Percentiles rank a stretch among this genome's conserved stretches.
These are phyloP conservation scores for Punctoribates punctum DNA, from an alignment of 2,888 invertebrate species.

Conservation along the genomic window DNA sequence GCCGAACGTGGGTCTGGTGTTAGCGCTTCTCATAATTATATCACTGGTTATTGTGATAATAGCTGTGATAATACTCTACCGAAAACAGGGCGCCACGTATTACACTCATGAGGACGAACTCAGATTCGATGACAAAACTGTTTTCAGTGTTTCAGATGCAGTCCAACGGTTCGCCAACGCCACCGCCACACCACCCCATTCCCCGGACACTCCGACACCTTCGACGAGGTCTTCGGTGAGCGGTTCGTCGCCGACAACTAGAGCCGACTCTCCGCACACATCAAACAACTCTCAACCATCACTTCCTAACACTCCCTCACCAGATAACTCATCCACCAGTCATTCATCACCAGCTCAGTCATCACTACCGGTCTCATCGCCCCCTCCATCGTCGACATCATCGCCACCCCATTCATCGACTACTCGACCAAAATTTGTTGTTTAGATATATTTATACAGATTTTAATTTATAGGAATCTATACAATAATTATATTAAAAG, in stretches of 20 bases:
- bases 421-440: constrained; percentile 14
- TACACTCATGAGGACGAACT: constrained; percentile 71
- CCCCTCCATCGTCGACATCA: constrained; percentile 4
- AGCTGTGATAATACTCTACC: constrained; percentile 63
- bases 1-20: constrained; percentile 56
- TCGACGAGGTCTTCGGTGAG: constrained; percentile 48
- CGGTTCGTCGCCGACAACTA: constrained; percentile 5
- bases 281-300: not conserved
- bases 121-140: constrained; percentile 26
- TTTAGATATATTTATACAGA: constrained; percentile 13
- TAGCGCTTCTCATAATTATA: constrained; percentile 58
- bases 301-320: constrained; percentile 10
- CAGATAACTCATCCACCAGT: not conserved
- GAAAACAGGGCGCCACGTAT: constrained; percentile 66
- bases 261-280: constrained; percentile 1
- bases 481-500: constrained; percentile 11
- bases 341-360: constrained; percentile 4
- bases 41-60: constrained; percentile 57
- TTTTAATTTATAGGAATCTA: not conserved
- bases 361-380: not conserved
- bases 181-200: constrained; percentile 35
- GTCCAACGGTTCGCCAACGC: constrained; percentile 41
- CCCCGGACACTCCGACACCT: constrained; percentile 42
- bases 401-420: constrained; percentile 19
- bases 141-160: constrained; percentile 41